Base-by-base conservation (phyloP, 2,888 invertebrate species). In the Matsumyia berberina region DNA sequence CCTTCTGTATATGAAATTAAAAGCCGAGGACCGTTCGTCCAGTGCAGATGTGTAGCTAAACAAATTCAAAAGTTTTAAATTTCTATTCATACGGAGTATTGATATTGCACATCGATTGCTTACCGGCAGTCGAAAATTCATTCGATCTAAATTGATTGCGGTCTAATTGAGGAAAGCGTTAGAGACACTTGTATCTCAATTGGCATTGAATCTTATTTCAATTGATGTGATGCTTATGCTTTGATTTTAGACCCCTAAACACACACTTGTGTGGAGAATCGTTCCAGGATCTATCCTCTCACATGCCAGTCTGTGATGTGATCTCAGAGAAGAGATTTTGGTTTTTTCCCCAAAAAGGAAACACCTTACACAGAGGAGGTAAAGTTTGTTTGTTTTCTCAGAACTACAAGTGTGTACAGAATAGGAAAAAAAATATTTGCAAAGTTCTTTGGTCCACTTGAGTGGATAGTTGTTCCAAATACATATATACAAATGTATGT, bases 131-230 rank as follows among this genome's bases (percentile, higher is more conserved):
- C 7, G 11, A 12, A 9, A 53, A 0, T 17, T 55, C 11, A 55
- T 11, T 55, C 35, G 33, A 35, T 35, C 33, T 55, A n/a, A 55
- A 55, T 35, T 55, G 55, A 55, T 53, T 53, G 53, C 15, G 15
- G 53, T 31, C 33, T 35, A 7, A 55, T 15, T 12, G 33, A 35
- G 12, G 12, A 33, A 2, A 17, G 9, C 5, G 17, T 1, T 5
- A 6, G 33, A 17, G 55, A 17, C 33, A 35, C 9, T 9, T 17
- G 1, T 7, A n/a, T 12, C n/a, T 53, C 33, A 9, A 2, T 17
- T 33, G 15, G 12, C 33, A 33, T 17, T 8, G 17, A 49, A 24
- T n/a, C 6, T 24, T 11, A 19, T 49, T 29, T 49, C 19, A 35
- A 55, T 35, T 55, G 55, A 17, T 31, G 55, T 5, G 17, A 17